Base-by-base conservation (phyloP, 2,888 invertebrate genomes). In the Thalpophila matura region DNA sequence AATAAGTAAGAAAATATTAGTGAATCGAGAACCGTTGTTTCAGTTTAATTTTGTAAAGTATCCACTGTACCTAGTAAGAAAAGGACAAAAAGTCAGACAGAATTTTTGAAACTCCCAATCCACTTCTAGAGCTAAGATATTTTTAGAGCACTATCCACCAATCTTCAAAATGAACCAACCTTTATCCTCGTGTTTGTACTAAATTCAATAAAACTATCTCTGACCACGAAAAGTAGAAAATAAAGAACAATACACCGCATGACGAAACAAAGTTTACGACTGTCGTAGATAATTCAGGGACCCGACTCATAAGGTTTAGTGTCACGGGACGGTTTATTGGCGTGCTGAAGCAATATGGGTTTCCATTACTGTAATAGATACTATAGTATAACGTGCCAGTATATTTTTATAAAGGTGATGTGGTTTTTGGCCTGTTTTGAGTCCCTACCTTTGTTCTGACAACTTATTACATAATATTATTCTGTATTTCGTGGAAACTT, bases 231-330 rank as follows among this genome's bases (percentile, higher is more conserved):
- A 70, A 71, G 56, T 68, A 68, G 63, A 54, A 65, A 77, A 72
- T 75, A 77, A 75, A 72, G 67, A 69, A 75, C 72, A 75, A 70
- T 74, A 72, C 64, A 57, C 59, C 63, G 72, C 67, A 79, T 78
- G 82, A 80, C 78, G 79, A 79, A 82, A 81, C 75, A 77, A 75
- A 75, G 71, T 78, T 79, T 82, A 82, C 81, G 82, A 78, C 66
- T 72, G 74, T 78, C 80, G 66, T 82, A 74, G 79, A 81, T 81
- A 82, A 82, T 80, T 82, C 82, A 77, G 77, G 57, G 75, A 73
- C 74, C 78, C 69, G 49, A 49, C 72, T 79, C 77, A 73, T 79
- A 73, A 75, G 77, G 75, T 79, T 81, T 81, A 81, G 63, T 73
- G 77, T 65, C 72, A 60, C 77, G 63, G 74, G 72, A 71, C 74